Base-by-base conservation (phyloP, 2,797 vertebrate genomes). In the Galaxias olidus region DNA sequence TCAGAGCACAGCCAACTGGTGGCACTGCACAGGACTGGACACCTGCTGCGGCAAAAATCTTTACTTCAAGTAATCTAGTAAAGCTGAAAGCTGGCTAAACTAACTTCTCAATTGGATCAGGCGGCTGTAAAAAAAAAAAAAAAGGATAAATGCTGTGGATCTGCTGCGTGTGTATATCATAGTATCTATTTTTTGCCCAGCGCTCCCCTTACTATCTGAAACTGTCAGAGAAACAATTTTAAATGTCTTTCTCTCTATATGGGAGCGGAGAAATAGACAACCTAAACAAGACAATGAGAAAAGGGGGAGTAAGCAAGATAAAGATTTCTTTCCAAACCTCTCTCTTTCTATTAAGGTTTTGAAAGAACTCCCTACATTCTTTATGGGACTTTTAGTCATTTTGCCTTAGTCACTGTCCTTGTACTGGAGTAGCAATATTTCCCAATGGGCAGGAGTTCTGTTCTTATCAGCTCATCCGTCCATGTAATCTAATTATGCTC, bases 381-480 rank as follows among this genome's bases (percentile, higher is more conserved):
- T 84, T 84, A 18, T 80, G 77, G 68, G 65, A 63, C 78, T 68
- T 82, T 70, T 58, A 69, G 79, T 76, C 9, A 69, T 67, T 68
- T 54, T 45, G 20, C 59, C 69, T 78, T 64, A 66, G 75, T 77
- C 66, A 75, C 76, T 72, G 43, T 40, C 49, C 49, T 50, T 66
- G 60, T 17, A 61, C 64, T 65, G 64, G 19, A 71, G 63, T 7
- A 56, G 43, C 30, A 53, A 1, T 30, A 58, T 66, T 76, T 72
- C 50, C 62, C 58, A 73, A 15, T 59, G 55, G 63, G 66, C 20
- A 58, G 4, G 42, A 11, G 55, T 65, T 66, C 68, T 45, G 1
- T 48, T 4, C 65, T 9, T 17, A 69, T 42, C 0, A 15, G 65
- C 14, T 54, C 57, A 59, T 19, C 65, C 45, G 40, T 41, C 45